phyloP scores from a whole-genome alignment of 2,113 vertebrate genomes.

The Nannobrachium achirus region DNA sequence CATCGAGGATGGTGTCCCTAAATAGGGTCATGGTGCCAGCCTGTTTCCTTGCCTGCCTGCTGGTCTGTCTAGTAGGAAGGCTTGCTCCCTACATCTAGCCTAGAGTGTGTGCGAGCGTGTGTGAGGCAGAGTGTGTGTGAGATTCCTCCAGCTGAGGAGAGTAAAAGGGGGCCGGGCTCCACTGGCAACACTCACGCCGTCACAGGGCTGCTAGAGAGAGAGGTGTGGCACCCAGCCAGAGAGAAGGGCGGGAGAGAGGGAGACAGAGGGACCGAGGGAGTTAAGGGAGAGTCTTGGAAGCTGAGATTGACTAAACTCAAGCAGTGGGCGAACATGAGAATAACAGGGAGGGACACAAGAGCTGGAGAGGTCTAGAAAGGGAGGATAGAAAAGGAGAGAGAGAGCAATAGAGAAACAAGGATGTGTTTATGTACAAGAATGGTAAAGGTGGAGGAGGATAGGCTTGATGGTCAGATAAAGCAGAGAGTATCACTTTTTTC shows the following conservation, averaged over 20 bases:
- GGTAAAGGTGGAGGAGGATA: background rate
- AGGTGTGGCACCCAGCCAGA: constrained; percentile 49
- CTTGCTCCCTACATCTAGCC: background rate
- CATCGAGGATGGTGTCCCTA: constrained; percentile 6
- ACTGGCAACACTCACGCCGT: constrained; percentile 26
- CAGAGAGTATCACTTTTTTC: background rate
- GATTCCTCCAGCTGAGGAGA: constrained; percentile 54
- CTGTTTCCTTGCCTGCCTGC: constrained; percentile 1
- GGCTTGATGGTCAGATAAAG: background rate
- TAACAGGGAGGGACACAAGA: constrained; percentile 9
- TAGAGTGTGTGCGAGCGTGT: constrained; percentile 31
- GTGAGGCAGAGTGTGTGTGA: constrained; percentile 8
- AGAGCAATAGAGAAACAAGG: background rate
- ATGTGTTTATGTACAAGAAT: too few relatives aligned
- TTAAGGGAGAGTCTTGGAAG: background rate
- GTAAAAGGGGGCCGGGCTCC: constrained; percentile 51
- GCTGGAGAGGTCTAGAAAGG: constrained; percentile 15
- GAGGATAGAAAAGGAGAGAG: background rate
- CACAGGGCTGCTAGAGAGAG: constrained; percentile 49
- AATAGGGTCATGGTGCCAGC: constrained; percentile 29
- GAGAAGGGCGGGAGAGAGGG: constrained; percentile 9
- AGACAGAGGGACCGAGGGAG: constrained; percentile 22
- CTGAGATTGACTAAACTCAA: constrained; percentile 24
- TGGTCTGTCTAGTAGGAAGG: background rate
- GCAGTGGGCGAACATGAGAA: constrained; percentile 12